Conservation (phyloP, 2,888 invertebrate genomes). For the Phaonia tiefii region DNA sequence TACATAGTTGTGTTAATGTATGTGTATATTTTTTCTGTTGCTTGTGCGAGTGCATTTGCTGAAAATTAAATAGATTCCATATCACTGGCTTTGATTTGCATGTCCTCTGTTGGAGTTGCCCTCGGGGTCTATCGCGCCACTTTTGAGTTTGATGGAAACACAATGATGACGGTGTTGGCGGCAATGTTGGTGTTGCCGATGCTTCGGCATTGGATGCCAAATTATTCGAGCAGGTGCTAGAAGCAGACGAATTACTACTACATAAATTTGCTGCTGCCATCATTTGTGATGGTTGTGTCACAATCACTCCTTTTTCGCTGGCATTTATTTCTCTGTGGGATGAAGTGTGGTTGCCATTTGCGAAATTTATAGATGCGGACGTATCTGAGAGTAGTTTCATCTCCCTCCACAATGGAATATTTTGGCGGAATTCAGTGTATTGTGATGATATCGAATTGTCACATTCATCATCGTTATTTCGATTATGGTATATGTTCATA, state of each 20-base stretch:
- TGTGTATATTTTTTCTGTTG: neutral
- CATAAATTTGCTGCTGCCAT: constrained; percentile 32
- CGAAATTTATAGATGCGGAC: constrained; percentile 55
- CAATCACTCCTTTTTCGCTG: constrained; percentile 26
- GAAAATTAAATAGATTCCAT: constrained; percentile 59
- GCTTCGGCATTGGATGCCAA: constrained; percentile 21
- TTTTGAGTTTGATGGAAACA: constrained; percentile 57
- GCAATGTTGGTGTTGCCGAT: constrained; percentile 33
- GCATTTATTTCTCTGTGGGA: constrained; percentile 16
- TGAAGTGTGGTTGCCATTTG: constrained; percentile 68
- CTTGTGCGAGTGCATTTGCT: constrained; percentile 53
- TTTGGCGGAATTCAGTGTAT: constrained; percentile 67
- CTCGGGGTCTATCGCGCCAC: constrained; percentile 68
- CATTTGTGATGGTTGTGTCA: constrained; percentile 62
- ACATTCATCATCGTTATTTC: constrained; percentile 70
- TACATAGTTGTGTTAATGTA: constrained; percentile 67
- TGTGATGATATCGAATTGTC: constrained; percentile 70
- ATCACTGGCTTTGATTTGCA: constrained; percentile 60
- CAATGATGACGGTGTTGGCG: constrained; percentile 11
- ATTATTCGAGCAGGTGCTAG: constrained; percentile 60
- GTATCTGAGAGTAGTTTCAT: constrained; percentile 18
- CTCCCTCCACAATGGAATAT: constrained; percentile 36
- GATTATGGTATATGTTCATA: constrained; percentile 69
- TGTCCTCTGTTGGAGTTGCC: constrained; percentile 39
- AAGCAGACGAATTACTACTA: constrained; percentile 37